Base-by-base conservation (phyloP, 2,888 invertebrate genomes). In the Aelia acuminata region DNA sequence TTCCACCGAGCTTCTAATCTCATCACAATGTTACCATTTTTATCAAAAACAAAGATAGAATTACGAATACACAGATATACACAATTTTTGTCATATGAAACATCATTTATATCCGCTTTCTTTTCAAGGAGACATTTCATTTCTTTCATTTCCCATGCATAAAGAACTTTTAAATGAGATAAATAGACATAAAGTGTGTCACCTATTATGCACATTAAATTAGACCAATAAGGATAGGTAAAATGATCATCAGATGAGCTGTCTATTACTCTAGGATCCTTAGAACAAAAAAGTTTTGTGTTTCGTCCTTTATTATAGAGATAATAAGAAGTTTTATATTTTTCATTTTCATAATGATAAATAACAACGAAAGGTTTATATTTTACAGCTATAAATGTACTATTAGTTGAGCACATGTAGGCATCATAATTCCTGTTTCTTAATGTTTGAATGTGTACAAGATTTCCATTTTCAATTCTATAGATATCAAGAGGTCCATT, bases 61-160 rank as follows among this genome's bases (percentile, higher is more conserved):
- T 88, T 85, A 57, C 57, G 39, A 11, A 84, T 70, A 49, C 88
- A 85, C 2, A 88, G 10, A 75, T 88, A 88, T n/a, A 88, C 88
- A 85, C 20, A 70, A 35, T 84, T 53, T 70, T 85, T 85, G 35
- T 88, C 88, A 63, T 85, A 88, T n/a, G 84, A 85, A 15, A 88
- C 84, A 88, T 49, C 70, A 88, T 49, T 85, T 26, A 88, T 49
- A 49, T 85, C 48, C 26, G 85, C 70, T 75, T 88, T 85, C 48
- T 84, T 70, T 85, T 88, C 85, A 35, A 85, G 75, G 22, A 88
- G 53, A 47, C 70, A 88, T 49, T 88, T 88, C 70, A 70, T 88
- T 70, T 88, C 70, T 75, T 70, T 88, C 88, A 88, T 85, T 31
- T 88, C 88, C 88, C 88, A 88, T 15, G 85, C 85, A 85, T 85